Evolutionary conservation across 2,888 invertebrate genomes (phyloP).

Genomic region (Sylvicola fuscatus): DNA sequence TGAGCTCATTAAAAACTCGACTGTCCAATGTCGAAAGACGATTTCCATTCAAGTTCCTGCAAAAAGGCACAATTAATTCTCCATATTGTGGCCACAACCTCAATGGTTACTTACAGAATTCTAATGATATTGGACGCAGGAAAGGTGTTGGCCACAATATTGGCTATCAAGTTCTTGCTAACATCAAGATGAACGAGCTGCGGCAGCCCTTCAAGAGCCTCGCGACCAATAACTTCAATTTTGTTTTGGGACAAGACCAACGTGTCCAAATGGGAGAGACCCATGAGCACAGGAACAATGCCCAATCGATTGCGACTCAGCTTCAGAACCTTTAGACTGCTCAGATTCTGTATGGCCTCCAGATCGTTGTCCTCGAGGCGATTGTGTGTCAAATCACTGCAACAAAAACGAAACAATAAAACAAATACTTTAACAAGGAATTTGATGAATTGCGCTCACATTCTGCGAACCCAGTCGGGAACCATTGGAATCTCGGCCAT

Average conservation of each 20-base stretch:
- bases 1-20: conserved; percentile 50
- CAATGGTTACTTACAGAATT: conserved; percentile 26
- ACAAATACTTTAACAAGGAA: conserved; percentile 3
- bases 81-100: conserved; percentile 1
- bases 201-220: conserved; percentile 62
- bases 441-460: conserved; percentile 34
- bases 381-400: conserved; percentile 36
- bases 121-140: conserved; percentile 30
- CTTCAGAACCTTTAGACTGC: conserved; percentile 35
- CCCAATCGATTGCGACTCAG: conserved; percentile 65
- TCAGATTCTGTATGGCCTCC: conserved; percentile 27
- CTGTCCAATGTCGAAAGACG: conserved; percentile 47
- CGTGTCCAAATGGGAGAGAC: conserved; percentile 46
- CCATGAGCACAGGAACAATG: conserved; percentile 60
- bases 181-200: conserved; percentile 22
- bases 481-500: conserved; percentile 49
- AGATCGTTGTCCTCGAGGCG: conserved; percentile 27
- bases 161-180: conserved; percentile 26
- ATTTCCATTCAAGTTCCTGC: conserved; percentile 50
- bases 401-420: conserved; percentile 10
- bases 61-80: conserved; percentile 7
- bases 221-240: conserved; percentile 60
- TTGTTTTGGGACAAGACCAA: conserved; percentile 65
- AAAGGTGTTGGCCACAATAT: conserved; percentile 26
- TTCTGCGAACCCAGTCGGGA: conserved; percentile 53